Evolutionary conservation across 1,140 invertebrate genomes (phyloP).

Genomic region (Lanistes nyassanus): DNA sequence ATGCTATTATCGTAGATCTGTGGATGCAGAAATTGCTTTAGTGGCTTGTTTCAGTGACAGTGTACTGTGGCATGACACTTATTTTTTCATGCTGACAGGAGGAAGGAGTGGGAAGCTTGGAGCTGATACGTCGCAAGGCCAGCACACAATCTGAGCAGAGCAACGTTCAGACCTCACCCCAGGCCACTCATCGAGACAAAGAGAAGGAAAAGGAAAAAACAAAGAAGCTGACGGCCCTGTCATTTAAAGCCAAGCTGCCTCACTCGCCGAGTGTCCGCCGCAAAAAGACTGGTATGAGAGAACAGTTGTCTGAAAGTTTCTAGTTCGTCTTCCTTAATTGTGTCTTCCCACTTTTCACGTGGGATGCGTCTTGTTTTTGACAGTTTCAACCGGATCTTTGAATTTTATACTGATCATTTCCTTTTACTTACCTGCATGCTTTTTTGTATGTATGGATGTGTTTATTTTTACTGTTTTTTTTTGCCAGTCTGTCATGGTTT

Average conservation of each 20-base stretch:
- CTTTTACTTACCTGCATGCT: too few relatives aligned
- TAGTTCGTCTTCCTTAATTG: too few relatives aligned
- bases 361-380: too few relatives aligned
- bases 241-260: conserved; percentile 53
- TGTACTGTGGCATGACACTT: background rate
- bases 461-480: background rate
- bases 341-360: too few relatives aligned
- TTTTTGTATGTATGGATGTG: background rate
- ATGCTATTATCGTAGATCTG: too few relatives aligned
- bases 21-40: background rate
- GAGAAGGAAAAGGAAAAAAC: conserved; percentile 23
- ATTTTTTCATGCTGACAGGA: conserved; percentile 38
- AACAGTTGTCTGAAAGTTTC: too few relatives aligned
- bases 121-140: conserved; percentile 52
- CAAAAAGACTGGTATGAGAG: conserved; percentile 41
- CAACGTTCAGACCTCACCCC: conserved; percentile 46
- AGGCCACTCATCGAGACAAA: conserved; percentile 30
- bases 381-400: too few relatives aligned
- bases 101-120: conserved; percentile 36
- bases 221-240: conserved; percentile 51
- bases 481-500: background rate
- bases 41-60: background rate
- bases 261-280: conserved; percentile 57
- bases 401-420: too few relatives aligned
- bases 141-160: conserved; percentile 23